These are phyloP conservation scores for Arothron firmamentum DNA, from an alignment of 2,113 vertebrate genomes.

Conservation along the genomic window DNA sequence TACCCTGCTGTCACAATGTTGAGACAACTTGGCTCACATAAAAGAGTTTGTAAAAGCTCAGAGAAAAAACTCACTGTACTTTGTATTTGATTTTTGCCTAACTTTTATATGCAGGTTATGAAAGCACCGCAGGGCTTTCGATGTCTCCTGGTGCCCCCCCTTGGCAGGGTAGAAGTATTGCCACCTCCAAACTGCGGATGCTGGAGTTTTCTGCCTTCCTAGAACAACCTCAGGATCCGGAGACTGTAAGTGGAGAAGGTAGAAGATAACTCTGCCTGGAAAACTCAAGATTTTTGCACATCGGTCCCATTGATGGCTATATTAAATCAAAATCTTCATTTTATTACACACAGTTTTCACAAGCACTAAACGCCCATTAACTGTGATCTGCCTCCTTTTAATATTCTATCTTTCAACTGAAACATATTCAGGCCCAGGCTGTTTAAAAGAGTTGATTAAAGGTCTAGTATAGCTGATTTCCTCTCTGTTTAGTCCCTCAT, in stretches of 20 bases:
- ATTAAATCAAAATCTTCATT: no score
- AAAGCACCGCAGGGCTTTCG: constrained; percentile 79
- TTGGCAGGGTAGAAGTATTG: constrained; percentile 90
- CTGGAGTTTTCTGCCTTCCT: constrained; percentile 94
- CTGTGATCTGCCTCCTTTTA: no score
- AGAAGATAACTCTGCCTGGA: background rate
- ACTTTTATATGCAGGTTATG: constrained; percentile 76
- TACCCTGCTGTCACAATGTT: constrained; percentile 29
- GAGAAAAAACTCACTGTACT: constrained; percentile 22
- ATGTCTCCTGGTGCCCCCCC: constrained; percentile 80
- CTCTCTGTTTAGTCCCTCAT: background rate
- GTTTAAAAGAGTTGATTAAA: no score
- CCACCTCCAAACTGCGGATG: constrained; percentile 91
- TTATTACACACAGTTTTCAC: no score
- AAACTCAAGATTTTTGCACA: background rate
- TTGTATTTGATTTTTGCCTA: constrained; percentile 7
- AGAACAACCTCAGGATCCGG: constrained; percentile 90
- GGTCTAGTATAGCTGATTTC: no score
- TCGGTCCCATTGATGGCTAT: background rate
- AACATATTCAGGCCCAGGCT: no score
- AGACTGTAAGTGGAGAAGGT: constrained; percentile 78
- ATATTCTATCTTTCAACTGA: no score
- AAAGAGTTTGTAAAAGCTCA: constrained; percentile 17
- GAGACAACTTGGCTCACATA: constrained; percentile 20
- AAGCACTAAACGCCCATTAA: no score